These are phyloP conservation scores for Myanophis thanlyinensis DNA, from an alignment of 2,113 vertebrate species.

Conservation along the genomic window DNA sequence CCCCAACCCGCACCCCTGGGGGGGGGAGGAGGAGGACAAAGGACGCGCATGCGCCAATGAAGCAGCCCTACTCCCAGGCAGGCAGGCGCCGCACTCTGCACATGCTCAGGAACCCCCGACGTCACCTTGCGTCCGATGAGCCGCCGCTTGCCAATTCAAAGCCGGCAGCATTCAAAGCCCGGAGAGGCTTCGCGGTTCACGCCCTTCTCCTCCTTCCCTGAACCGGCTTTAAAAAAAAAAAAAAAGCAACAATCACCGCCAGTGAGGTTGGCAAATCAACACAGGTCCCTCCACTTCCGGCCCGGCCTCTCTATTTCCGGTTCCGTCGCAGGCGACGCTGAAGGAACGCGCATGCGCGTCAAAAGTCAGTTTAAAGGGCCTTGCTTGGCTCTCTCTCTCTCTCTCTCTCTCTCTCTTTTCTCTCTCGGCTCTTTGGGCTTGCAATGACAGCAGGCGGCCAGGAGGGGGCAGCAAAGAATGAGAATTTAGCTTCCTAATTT, in stretches of 20 bases:
- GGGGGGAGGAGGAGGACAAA: too few species aligned
- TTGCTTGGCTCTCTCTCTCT: background rate
- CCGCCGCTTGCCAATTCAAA: background rate
- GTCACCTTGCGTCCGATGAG: too few species aligned
- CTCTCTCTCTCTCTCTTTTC: background rate
- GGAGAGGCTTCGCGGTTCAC: background rate
- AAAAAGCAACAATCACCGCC: too few species aligned
- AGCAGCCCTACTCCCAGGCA: background rate
- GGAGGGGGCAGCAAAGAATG: background rate
- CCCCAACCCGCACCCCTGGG: background rate
- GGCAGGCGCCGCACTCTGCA: background rate
- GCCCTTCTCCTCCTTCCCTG: background rate
- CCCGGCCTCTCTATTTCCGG: background rate
- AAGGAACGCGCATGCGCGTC: background rate
- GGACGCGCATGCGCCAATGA: too few species aligned
- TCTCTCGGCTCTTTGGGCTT: background rate
- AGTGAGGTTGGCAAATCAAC: background rate
- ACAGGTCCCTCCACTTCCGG: background rate
- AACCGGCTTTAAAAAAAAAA: too few species aligned
- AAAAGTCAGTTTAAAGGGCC: background rate
- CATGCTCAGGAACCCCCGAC: background rate
- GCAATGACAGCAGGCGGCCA: background rate
- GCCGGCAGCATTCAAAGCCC: background rate
- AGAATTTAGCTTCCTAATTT: too few species aligned
- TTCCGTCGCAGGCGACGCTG: background rate